These are phyloP conservation scores for Bradypodion ventrale DNA, from an alignment of 2,797 vertebrate genomes.

Conservation along the genomic window DNA sequence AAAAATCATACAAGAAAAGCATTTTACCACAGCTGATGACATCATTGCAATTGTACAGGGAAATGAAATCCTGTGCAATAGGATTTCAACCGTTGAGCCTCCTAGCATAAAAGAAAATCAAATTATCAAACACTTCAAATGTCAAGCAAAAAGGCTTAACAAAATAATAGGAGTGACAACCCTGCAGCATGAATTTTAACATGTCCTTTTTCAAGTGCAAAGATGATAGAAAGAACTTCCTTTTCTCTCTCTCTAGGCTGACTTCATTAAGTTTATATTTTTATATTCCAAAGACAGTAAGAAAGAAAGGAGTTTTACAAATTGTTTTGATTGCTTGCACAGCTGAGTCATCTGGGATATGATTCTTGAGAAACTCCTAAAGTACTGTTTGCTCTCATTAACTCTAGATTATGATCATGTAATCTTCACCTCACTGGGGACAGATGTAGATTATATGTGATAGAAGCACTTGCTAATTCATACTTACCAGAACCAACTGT, in stretches of 20 bases:
- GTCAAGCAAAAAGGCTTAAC: too few relatives aligned
- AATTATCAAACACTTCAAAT: too few relatives aligned
- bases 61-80: too few relatives aligned
- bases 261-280: not conserved
- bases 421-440: slow-evolving; percentile 73
- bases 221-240: too few relatives aligned
- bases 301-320: not conserved
- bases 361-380: not conserved
- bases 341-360: not conserved
- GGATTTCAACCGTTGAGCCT: too few relatives aligned
- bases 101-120: not conserved
- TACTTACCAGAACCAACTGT: not conserved
- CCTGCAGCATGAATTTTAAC: too few relatives aligned
- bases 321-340: not conserved
- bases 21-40: too few relatives aligned
- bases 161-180: too few relatives aligned
- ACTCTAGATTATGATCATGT: not conserved
- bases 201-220: too few relatives aligned
- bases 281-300: not conserved
- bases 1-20: too few relatives aligned
- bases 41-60: too few relatives aligned
- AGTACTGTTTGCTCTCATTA: not conserved
- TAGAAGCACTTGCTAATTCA: not conserved
- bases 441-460: slow-evolving; percentile 72
- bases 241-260: not conserved